Evolutionary conservation across 92 coral and sea anemone species (phyloP).

Genomic region (Actinernus sp.): DNA sequence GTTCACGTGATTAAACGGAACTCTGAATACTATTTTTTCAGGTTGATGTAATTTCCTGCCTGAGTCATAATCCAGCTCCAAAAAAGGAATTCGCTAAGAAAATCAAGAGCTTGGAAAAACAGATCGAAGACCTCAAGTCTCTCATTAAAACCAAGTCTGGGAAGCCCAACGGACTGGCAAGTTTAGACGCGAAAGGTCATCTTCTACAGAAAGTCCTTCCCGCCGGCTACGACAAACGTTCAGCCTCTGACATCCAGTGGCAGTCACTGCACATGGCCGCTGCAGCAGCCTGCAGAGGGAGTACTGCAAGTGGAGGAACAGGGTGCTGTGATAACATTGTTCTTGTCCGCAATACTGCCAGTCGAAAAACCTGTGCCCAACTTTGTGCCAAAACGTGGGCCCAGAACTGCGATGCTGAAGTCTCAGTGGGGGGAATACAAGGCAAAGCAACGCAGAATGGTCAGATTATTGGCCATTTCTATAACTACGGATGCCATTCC

Average conservation of each 20-base stretch:
- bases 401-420: conserved; percentile 42
- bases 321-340: background rate
- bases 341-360: background rate
- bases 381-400: too few relatives aligned
- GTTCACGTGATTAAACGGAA: too few relatives aligned
- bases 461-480: background rate
- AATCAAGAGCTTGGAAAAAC: background rate
- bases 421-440: conserved; percentile 15
- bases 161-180: background rate
- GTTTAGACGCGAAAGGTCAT: conserved; percentile 8
- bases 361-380: too few relatives aligned
- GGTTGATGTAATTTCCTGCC: background rate
- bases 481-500: background rate
- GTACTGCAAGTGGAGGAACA: conserved; percentile 26
- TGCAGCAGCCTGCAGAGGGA: conserved; percentile 56
- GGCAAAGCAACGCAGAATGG: conserved; percentile 24
- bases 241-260: conserved; percentile 35
- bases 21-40: background rate
- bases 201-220: conserved; percentile 25
- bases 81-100: background rate
- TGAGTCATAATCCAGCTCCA: background rate
- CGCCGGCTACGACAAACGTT: conserved; percentile 21
- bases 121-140: background rate
- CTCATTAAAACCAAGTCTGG: background rate
- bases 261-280: conserved; percentile 62